These are phyloP conservation scores for Pseudomyrmex flavicornis DNA, from an alignment of 1,140 invertebrate genomes.

Conservation along the genomic window DNA sequence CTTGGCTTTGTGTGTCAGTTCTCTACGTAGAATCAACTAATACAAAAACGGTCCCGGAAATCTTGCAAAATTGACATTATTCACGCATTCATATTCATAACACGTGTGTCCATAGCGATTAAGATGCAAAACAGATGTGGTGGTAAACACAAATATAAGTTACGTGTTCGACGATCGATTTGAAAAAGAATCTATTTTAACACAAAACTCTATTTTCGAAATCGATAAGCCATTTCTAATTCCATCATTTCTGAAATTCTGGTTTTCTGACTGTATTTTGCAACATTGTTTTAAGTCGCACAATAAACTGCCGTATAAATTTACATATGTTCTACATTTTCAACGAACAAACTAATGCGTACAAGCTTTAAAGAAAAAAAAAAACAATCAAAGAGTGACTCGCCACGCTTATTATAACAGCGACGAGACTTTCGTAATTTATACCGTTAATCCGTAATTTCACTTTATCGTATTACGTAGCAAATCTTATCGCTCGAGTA, in stretches of 20 bases:
- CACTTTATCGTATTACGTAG: slow-evolving; percentile 59
- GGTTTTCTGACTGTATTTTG: too few species aligned
- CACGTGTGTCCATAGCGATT: not conserved
- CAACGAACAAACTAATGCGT: not conserved
- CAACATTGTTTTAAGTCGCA: not conserved
- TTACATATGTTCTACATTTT: too few species aligned
- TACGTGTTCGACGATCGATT: too few species aligned
- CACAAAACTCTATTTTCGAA: too few species aligned
- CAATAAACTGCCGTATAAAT: not conserved
- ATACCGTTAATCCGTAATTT: slow-evolving; percentile 44
- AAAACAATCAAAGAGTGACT: not conserved
- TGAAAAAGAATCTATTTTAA: too few species aligned
- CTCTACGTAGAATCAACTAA: not conserved
- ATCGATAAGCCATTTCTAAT: too few species aligned
- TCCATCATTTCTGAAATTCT: too few species aligned
- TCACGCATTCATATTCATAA: not conserved
- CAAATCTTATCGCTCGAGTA: slow-evolving; percentile 55
- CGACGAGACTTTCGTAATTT: slow-evolving; percentile 35
- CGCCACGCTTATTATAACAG: not conserved
- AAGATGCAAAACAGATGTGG: not conserved
- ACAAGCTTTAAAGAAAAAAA: not conserved
- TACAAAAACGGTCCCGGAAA: not conserved
- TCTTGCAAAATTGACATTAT: not conserved
- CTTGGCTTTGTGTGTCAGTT: not conserved
- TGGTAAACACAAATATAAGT: not conserved